Evolutionary conservation across 1,140 invertebrate species (phyloP), one percentile per base, ranked within the genome.

Genomic region (Dinoponera quadriceps): DNA sequence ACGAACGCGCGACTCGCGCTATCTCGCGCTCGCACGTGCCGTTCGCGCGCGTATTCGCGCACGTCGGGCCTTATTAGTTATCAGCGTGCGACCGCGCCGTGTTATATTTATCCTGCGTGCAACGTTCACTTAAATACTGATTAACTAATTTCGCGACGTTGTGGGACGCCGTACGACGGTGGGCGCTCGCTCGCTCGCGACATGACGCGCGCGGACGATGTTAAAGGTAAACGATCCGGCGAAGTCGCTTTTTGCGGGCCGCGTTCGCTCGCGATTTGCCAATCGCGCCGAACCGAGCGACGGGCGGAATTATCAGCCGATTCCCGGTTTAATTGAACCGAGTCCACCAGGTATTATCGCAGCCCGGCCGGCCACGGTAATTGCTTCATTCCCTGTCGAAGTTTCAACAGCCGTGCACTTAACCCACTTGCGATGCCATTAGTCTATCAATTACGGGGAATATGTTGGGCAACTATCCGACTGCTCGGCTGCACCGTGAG

Each of bases 401-500:
- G 78, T 84, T 84, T 82, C 59, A 84, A 73, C 77, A 82, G 78
- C 68, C 66, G 59, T 82, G 66, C 83, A 73, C 78, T 82, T 82
- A 84, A 84, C 66, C 83, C 66, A 82, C 68, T 84, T 73, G 49
- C 83, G 51, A 62, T 66, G 77, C 68, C 69, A 84, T 84, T 84
- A 84, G 68, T 84, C 83, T 84, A 84, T 84, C 77, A 84, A 84
- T 84, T 82, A 84, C 48, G 48, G 27, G 60, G 63, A 55, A 71
- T 73, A 72, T 71, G 77, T 84, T 69, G 69, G 25, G 83, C 68
- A 82, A 83, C 74, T 83, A 78, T 27, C 38, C 25, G 72, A 14
- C 68, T 33, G 59, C 33, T 69, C 38, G 16, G 48, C 44, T 51
- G 59, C 49, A 51, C 81, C n/a, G 22, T 63, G 48, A 38, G 20